Conservation (phyloP, 2,888 invertebrate species). For the Acleris cristana region DNA sequence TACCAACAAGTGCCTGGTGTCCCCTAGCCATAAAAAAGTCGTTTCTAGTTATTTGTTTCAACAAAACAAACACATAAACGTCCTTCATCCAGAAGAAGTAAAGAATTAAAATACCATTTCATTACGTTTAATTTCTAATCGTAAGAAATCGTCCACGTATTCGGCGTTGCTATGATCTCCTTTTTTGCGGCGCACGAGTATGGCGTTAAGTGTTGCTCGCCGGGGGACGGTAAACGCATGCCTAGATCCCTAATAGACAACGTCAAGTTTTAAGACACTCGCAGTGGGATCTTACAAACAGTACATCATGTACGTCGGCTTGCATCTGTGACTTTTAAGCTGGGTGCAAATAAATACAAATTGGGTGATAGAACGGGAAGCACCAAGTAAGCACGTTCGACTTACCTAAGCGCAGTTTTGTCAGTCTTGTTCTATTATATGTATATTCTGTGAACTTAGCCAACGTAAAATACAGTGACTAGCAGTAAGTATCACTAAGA, state of each 20-base stretch:
- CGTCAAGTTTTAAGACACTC: conserved; percentile 2
- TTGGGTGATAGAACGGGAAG: too few species aligned
- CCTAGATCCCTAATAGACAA: conserved; percentile 17
- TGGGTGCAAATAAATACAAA: too few species aligned
- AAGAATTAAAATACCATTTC: conserved; percentile 18
- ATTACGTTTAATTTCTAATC: conserved; percentile 12
- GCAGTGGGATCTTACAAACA: conserved; percentile 5
- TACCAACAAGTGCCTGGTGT: too few species aligned
- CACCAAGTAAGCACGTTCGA: too few species aligned
- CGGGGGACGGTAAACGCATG: conserved; percentile 14
- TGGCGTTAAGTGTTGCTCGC: conserved; percentile 21
- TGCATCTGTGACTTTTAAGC: too few species aligned
- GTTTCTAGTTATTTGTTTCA: too few species aligned
- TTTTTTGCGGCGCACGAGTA: conserved; percentile 18
- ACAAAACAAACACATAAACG: not conserved
- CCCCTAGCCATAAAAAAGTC: too few species aligned
- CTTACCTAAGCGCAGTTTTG: too few species aligned
- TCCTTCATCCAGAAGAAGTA: not conserved
- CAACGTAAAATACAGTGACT: too few species aligned
- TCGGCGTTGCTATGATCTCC: conserved; percentile 24
- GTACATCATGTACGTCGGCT: not conserved
- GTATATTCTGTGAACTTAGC: too few species aligned
- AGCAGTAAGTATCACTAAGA: too few species aligned
- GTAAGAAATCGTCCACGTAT: conserved; percentile 7
- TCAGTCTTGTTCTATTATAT: too few species aligned